Evolutionary conservation across 2,113 vertebrate species (phyloP).

Genomic region (Rhizomys pruinosus): DNA sequence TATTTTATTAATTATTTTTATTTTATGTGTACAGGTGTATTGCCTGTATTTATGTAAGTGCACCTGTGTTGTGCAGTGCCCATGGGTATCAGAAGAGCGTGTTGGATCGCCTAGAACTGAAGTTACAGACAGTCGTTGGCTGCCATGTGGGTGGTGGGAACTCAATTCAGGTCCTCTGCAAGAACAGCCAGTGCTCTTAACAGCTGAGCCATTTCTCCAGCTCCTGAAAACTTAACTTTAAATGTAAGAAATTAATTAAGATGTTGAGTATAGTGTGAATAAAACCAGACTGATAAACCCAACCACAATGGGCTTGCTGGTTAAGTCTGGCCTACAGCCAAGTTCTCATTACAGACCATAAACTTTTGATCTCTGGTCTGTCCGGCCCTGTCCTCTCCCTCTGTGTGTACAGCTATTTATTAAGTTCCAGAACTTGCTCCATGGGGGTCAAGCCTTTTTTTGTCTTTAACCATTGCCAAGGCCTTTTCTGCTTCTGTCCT

Average conservation of each 20-base stretch:
- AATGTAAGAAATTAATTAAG: slow-evolving; percentile 8
- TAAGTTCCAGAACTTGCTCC: not conserved
- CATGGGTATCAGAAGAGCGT: too few species aligned
- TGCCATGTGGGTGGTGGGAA: too few species aligned
- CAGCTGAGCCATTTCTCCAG: too few species aligned
- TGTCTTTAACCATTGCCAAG: not conserved
- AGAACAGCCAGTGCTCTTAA: too few species aligned
- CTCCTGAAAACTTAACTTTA: not conserved
- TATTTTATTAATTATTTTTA: too few species aligned
- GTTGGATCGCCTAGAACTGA: too few species aligned
- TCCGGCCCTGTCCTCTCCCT: not conserved
- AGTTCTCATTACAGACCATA: not conserved
- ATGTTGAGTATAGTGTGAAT: not conserved
- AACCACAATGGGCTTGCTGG: not conserved
- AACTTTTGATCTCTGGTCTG: not conserved
- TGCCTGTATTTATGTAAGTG: too few species aligned
- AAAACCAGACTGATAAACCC: not conserved
- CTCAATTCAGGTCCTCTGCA: too few species aligned
- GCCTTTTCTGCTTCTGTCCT: not conserved
- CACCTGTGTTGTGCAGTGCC: too few species aligned
- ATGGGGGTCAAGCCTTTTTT: not conserved
- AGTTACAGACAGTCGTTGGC: too few species aligned
- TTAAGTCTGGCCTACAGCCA: not conserved
- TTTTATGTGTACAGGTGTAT: too few species aligned
- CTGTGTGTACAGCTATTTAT: not conserved